Evolutionary conservation across 2,888 invertebrate species (phyloP), one percentile per base, ranked within the genome.

Genomic region (Cheilosia pagana): DNA sequence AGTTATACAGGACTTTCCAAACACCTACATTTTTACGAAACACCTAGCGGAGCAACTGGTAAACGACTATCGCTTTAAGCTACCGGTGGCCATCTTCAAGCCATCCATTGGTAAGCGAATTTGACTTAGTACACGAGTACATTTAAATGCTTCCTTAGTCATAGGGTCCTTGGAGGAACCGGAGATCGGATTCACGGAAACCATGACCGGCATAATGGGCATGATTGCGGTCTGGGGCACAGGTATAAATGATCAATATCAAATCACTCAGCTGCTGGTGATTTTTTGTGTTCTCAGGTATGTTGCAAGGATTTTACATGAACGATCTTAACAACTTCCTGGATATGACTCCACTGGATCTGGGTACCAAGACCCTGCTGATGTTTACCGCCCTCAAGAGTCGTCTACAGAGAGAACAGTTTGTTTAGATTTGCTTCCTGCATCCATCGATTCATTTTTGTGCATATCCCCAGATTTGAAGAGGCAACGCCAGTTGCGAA

Each of bases 11-110:
- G 90, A 89, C 21, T 90, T 90, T 35, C 98, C 98, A 0, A 98
- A 98, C 89, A 98, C 98, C 0, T 99, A 98, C 89, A 96, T 96
- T 0, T 97, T 96, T 89, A 96, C 97, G 0, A 98, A 99, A 91
- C 95, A 96, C 81, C 89, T 98, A 86, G 96, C 96, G 0, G 98
- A 98, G 88, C 94, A 95, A 67, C 93, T 96, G 7, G 93, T 98
- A 0, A 93, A 94, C 23, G 96, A 96, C 60, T 94, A 95, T 70
- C 92, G 89, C 12, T 93, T 93, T 0, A 91, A 93, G 25, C 89
- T 98, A 21, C 97, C 98, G 0, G 91, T 95, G 0, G 94, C 95
- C 39, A 95, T 98, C 86, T 94, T 96, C 83, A 93, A 98, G 65
- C 98, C 98, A 0, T 98, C 98, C 0, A 97, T 98, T 88, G 96